These are phyloP conservation scores for Drosophila multiciliata DNA, from an alignment of 2,888 invertebrate genomes.

Conservation along the genomic window DNA sequence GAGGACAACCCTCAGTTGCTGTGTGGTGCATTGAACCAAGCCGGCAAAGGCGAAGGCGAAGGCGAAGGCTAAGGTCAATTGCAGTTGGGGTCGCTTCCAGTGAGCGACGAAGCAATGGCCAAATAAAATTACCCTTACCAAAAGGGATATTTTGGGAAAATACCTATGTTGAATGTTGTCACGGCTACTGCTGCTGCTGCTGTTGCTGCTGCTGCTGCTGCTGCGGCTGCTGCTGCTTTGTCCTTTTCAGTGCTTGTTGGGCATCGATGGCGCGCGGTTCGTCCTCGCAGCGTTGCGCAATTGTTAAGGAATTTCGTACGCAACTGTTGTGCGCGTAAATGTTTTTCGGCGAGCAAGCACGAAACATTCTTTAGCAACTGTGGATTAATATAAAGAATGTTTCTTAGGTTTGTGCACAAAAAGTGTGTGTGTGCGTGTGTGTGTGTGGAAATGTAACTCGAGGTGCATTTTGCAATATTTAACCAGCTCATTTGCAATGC, in stretches of 20 bases:
- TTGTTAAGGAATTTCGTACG: slow-evolving; percentile 8
- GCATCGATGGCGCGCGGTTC: slow-evolving; percentile 65
- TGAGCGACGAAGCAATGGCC: slow-evolving; percentile 42
- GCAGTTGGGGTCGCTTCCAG: slow-evolving; percentile 65
- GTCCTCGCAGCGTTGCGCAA: slow-evolving; percentile 15
- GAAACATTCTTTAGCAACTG: slow-evolving; percentile 70
- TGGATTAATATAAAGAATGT: slow-evolving; percentile 75
- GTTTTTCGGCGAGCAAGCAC: slow-evolving; percentile 41
- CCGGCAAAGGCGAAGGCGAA: slow-evolving; percentile 72
- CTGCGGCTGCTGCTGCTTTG: slow-evolving; percentile 1
- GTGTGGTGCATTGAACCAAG: slow-evolving; percentile 67
- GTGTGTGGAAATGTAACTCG: slow-evolving; percentile 16
- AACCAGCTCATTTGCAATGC: slow-evolving; percentile 60
- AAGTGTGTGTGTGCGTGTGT: slow-evolving; percentile 2
- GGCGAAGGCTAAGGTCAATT: slow-evolving; percentile 80
- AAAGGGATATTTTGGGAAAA: slow-evolving; percentile 46
- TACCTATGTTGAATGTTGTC: slow-evolving; percentile 45
- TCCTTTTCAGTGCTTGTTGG: slow-evolving; percentile 58
- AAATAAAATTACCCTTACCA: slow-evolving; percentile 37
- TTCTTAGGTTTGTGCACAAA: slow-evolving; percentile 28
- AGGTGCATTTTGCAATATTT: slow-evolving; percentile 26
- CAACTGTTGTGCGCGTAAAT: slow-evolving; percentile 36
- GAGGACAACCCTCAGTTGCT: slow-evolving; percentile 41
- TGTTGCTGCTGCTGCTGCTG: not conserved
- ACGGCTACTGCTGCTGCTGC: slow-evolving; percentile 8